phyloP scores from a whole-genome alignment of 2,797 vertebrate genomes.

The Aphelocoma californica region DNA sequence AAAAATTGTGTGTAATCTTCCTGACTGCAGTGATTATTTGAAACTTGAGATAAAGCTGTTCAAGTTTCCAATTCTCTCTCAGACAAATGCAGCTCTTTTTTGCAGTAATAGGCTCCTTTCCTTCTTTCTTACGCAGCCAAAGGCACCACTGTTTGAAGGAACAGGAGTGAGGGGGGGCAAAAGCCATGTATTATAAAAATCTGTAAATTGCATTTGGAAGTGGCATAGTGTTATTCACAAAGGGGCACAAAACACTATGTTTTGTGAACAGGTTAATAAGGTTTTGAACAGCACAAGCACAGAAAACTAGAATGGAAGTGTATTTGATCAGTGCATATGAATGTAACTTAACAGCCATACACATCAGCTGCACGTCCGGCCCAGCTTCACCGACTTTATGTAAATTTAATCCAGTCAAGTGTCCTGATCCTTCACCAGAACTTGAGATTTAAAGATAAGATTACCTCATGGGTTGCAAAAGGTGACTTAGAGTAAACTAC shows the following conservation, averaged over 20 bases:
- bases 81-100: background rate
- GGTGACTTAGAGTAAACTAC: background rate
- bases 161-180: fast-evolving
- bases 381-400: background rate
- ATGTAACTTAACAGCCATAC: background rate
- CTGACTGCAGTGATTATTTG: background rate
- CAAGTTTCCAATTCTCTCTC: background rate
- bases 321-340: background rate
- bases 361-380: background rate
- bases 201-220: background rate
- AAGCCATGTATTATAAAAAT: background rate
- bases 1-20: background rate
- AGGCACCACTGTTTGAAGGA: background rate
- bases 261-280: background rate
- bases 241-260: background rate
- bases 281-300: background rate
- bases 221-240: background rate
- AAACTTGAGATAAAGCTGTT: background rate
- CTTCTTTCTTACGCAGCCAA: background rate
- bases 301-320: background rate
- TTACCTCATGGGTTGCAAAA: background rate
- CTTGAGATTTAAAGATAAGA: background rate
- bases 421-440: background rate
- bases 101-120: background rate
- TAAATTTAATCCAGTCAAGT: background rate